Base-by-base conservation (phyloP, 2,113 vertebrate genomes). In the Lasiurus cinereus region DNA sequence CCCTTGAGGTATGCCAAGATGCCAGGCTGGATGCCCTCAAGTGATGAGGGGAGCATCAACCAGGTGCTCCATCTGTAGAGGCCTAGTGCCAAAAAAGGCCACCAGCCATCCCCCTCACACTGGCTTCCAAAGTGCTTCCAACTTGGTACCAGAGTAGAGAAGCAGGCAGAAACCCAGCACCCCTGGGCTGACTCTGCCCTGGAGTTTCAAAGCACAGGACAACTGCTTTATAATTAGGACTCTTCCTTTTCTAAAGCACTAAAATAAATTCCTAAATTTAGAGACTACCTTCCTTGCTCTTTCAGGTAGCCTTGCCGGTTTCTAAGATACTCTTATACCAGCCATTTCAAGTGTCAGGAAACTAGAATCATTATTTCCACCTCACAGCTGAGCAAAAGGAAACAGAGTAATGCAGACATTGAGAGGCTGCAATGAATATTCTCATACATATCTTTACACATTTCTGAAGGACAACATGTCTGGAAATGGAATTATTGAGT, bases 211-310 rank as follows among this genome's bases (percentile, higher is more conserved):
- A 90, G 46, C 78, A 39, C 9, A 27, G 46, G 29, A 5, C n/a
- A 69, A 93, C 14, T 39, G 83, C 46, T 21, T 67, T 33, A 56
- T 67, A 88, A 80, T 91, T 19, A 93, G 70, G 43, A 80, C 4
- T 50, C 59, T 24, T 56, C 15, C 22, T 54, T 64, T 93, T 77
- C 85, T 88, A 84, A 93, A 96, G 82, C 43, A n/a, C 3, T 24
- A 94, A 83, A 92, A 92, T 62, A 54, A 83, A 43, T 21, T 66
- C 72, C 62, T 95, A 90, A 87, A 93, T 72, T 85, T 66, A 36
- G 39, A 88, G 70, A 88, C 76, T 11, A 56, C 15, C 70, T 78
- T 79, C 59, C 67, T 78, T 69, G 66, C 39, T 70, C 84, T 80
- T 69, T 36, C 29, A 77, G 56, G 74, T 27, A 91, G 83, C 66